Base-by-base conservation (phyloP, 2,113 vertebrate species). In the Chitala chitala region DNA sequence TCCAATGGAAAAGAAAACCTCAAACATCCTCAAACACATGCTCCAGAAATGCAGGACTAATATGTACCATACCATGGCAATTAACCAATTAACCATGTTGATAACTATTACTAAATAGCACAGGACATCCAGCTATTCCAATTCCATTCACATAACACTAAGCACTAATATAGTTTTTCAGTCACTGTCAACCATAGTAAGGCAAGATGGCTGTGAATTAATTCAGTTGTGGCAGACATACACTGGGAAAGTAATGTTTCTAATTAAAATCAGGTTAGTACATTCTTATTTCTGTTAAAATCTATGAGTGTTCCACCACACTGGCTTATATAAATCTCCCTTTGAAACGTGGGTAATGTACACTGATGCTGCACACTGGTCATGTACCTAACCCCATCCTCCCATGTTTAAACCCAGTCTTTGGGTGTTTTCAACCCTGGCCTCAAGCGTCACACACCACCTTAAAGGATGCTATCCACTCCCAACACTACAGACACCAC, bases 341-440 rank as follows among this genome's bases (percentile, higher is more conserved):
- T 2, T 61, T 40, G 5, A 31, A 56, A 61, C 13, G 17, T 8
- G 48, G 48, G 73, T n/a, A 61, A 66, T n/a, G 44, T 63, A 12
- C 20, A 13, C 54, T 20, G 46, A 44, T 22, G 29, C 1, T 53
- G 22, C n/a, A 17, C 2, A 24, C 46, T 50, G 65, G 81, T 82
- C 81, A 75, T 76, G 81, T 80, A 82, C 78, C 76, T 81, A 82
- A 86, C 82, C 79, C 75, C 72, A 78, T 72, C 78, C 78, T 77
- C 73, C 48, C 78, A 78, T 79, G 74, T 82, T 83, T 77, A 73
- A 78, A 29, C 26, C 71, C 69, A 76, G 82, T 77, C 79, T 78
- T 53, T 3, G 82, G 83, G 76, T 84, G 82, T n/a, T n/a, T n/a
- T n/a, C n/a, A n/a, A n/a, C n/a, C n/a, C n/a, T n/a, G n/a, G n/a